Evolutionary conservation across 2,888 invertebrate genomes (phyloP).

Genomic region (Chrysotoxum bicinctum): DNA sequence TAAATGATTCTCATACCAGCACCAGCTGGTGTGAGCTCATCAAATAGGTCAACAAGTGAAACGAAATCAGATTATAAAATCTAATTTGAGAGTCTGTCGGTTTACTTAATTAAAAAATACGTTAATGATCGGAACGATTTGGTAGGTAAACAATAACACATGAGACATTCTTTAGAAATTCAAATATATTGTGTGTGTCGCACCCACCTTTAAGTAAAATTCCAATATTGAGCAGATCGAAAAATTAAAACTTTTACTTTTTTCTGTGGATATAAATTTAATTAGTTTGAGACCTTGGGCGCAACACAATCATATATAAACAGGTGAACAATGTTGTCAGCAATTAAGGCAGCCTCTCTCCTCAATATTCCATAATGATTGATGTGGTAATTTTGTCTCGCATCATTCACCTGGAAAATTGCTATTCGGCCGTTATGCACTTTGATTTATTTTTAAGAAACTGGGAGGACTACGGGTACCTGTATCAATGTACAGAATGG

Average conservation of each 20-base stretch:
- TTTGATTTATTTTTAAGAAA: background rate
- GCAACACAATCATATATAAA: constrained; percentile 36
- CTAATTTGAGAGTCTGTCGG: background rate
- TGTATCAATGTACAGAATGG: background rate
- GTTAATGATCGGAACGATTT: constrained; percentile 31
- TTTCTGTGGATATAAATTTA: constrained; percentile 19
- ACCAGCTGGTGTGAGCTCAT: constrained; percentile 15
- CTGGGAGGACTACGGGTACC: background rate
- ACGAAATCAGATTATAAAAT: constrained; percentile 27
- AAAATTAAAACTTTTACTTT: constrained; percentile 25
- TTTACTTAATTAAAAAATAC: constrained; percentile 34
- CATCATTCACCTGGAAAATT: constrained; percentile 81
- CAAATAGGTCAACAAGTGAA: constrained; percentile 31
- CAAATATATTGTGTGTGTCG: constrained; percentile 23
- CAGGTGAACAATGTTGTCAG: constrained; percentile 37
- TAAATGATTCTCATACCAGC: background rate
- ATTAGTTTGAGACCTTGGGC: constrained; percentile 46
- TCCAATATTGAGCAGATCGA: constrained; percentile 16
- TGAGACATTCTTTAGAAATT: constrained; percentile 36
- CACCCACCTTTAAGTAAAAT: constrained; percentile 31
- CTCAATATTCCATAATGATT: constrained; percentile 76
- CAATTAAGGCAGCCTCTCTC: constrained; percentile 28
- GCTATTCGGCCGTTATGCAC: background rate
- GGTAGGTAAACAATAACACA: constrained; percentile 17
- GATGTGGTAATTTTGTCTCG: constrained; percentile 79